Evolutionary conservation across 1,140 invertebrate species (phyloP), one percentile per base, ranked within the genome.

Genomic region (Bombus breviceps): DNA sequence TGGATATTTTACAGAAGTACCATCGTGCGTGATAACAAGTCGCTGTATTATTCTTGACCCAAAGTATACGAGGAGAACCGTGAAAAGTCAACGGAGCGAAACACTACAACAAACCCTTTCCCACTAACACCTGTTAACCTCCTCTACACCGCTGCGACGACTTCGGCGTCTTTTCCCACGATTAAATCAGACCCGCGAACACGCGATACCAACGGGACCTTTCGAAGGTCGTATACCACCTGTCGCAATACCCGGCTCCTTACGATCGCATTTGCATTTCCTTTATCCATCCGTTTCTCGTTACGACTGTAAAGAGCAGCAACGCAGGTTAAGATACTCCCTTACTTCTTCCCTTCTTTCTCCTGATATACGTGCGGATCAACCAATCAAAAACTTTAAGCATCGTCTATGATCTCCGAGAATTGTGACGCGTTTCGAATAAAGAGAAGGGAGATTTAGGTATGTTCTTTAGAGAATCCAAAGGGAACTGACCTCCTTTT

Each of bases 211-310:
- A 53, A 66, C 86, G 91, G 81, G 91, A 92, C 91, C 93, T 93
- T 92, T 78, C 85, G 89, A 93, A 93, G 93, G 93, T 91, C 93
- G 92, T 85, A 59, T 89, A 79, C 84, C 93, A 93, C 92, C 92
- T 94, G 92, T 83, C 77, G 85, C 39, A 41, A 83, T 81, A 73
- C 73, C 59, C 62, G 32, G 59, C 37, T 64, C 41, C 85, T 86
- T 83, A 22, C 37, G 59, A 53, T 81, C 57, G 34, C 78, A 81
- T 80, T 85, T 75, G 43, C 84, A 85, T 72, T 37, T 25, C 37
- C 34, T 68, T 34, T 53, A 47, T 13, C 43, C 39, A 3, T 53
- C 18, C 69, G 53, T 41, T 18, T 72, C 41, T 62, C 68, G 8
- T 8, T 73, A 22, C 25, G 2, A 12, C 39, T 47, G 6, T 25